Conservation (phyloP, 2,113 vertebrate genomes). For the Colistium nudipinnis region DNA sequence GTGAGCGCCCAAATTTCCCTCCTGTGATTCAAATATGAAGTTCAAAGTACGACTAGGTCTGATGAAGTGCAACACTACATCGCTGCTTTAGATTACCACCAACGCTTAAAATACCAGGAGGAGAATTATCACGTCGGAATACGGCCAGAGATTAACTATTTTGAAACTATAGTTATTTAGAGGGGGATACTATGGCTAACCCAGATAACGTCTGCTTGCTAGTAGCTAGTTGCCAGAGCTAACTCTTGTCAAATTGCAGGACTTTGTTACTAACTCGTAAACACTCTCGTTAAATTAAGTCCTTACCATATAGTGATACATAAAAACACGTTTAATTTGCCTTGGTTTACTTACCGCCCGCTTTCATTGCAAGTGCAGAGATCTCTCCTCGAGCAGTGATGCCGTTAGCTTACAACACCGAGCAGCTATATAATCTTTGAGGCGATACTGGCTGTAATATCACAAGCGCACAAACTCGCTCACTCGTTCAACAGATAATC, state of each 20-base stretch:
- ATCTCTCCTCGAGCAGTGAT: slow-evolving; percentile 25
- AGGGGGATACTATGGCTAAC: neutral
- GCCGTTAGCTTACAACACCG: slow-evolving; percentile 12
- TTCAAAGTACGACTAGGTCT: neutral
- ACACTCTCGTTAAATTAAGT: neutral
- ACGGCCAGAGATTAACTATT: neutral
- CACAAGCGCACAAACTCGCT: neutral
- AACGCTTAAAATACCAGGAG: rapidly evolving
- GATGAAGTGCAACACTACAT: neutral
- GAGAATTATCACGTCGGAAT: neutral
- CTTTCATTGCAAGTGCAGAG: slow-evolving; percentile 83
- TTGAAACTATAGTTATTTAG: neutral
- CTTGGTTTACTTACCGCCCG: slow-evolving; percentile 78
- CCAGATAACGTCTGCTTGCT: slow-evolving; percentile 21
- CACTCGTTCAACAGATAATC: neutral
- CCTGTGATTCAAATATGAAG: slow-evolving; percentile 47
- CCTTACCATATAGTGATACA: neutral
- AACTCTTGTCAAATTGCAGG: neutral
- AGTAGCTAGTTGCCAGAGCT: slow-evolving; percentile 2
- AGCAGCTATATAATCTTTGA: slow-evolving; percentile 34
- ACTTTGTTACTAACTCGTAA: neutral
- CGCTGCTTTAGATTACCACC: no score
- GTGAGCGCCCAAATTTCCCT: slow-evolving; percentile 83
- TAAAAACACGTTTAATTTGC: neutral
- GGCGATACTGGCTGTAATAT: neutral